Evolutionary conservation across 2,797 vertebrate species (phyloP), one percentile per base, ranked within the genome.

Genomic region (Enteromius anoplus): DNA sequence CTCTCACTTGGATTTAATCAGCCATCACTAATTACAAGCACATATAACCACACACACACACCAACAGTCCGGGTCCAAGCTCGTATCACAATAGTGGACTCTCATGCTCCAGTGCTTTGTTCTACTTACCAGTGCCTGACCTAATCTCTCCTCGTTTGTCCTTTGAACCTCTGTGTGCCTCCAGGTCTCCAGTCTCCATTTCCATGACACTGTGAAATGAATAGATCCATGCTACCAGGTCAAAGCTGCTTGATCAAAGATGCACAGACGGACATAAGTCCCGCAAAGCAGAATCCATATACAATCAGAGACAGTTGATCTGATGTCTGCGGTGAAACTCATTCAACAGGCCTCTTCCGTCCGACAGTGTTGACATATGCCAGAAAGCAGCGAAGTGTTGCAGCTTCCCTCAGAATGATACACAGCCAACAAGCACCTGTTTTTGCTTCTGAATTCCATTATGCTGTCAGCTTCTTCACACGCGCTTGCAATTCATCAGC

Each of bases 311-410:
- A 64, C 65, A 49, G 64, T 70, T 58, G 68, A 34, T 83, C 49
- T 80, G 82, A 84, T 68, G 62, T 82, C 60, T 75, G 62, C 58
- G 34, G 64, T 19, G 29, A 47, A 78, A 72, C 68, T 21, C 34
- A 40, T 70, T 85, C 60, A 80, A 55, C 51, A 75, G 80, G 60
- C 68, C 15, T 75, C 34, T 75, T 86, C 53, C 5, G 14, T 65
- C 55, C 21, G 32, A 26, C 55, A 47, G 29, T 83, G 62, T 82
- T 78, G 83, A 71, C 73, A 53, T 75, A 49, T 88, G 85, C 80
- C 87, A 86, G 82, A 86, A 84, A 5, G 34, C 64, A 55, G 68
- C 62, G 37, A 53, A 84, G 83, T 85, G 85, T 84, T 84, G 78
- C 83, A 21, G 21, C 70, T 71, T 81, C 47, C 58, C 64, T 81